Evolutionary conservation across 1,140 invertebrate species (phyloP).

Genomic region (Trissolcus basalis): DNA sequence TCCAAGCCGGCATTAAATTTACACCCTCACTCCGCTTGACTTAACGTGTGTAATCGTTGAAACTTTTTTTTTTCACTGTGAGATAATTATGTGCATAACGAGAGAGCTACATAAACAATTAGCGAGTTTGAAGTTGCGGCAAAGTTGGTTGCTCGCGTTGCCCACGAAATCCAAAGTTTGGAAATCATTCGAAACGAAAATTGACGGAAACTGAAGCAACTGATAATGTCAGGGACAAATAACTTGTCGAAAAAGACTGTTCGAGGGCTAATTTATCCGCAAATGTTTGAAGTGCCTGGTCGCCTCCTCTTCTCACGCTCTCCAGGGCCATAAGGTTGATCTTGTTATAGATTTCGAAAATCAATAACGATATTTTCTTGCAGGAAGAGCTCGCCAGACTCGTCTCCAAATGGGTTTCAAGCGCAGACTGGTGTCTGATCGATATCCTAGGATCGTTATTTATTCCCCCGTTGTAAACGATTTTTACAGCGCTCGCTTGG

Average conservation of each 20-base stretch:
- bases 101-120: no score
- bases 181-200: no score
- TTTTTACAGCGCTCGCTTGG: conserved; percentile 31
- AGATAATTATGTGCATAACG: no score
- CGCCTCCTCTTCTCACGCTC: conserved; percentile 50
- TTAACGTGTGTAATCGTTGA: no score
- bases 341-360: conserved; percentile 61
- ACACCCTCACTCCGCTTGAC: conserved; percentile 1
- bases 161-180: no score
- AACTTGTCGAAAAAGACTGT: conserved; percentile 5
- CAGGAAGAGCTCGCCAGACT: conserved; percentile 29
- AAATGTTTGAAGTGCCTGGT: conserved; percentile 25
- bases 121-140: no score
- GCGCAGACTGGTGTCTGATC: conserved; percentile 43
- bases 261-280: conserved; percentile 20
- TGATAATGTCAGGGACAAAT: not conserved
- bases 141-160: no score
- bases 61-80: no score
- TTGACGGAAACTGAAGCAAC: no score
- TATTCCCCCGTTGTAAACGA: conserved; percentile 54
- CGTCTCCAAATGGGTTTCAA: conserved; percentile 38
- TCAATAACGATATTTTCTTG: conserved; percentile 58
- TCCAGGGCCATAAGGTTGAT: conserved; percentile 42
- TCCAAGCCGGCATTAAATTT: conserved; percentile 12
- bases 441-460: conserved; percentile 57